Conservation (phyloP, 2,797 vertebrate genomes). For the Astyanax mexicanus region DNA sequence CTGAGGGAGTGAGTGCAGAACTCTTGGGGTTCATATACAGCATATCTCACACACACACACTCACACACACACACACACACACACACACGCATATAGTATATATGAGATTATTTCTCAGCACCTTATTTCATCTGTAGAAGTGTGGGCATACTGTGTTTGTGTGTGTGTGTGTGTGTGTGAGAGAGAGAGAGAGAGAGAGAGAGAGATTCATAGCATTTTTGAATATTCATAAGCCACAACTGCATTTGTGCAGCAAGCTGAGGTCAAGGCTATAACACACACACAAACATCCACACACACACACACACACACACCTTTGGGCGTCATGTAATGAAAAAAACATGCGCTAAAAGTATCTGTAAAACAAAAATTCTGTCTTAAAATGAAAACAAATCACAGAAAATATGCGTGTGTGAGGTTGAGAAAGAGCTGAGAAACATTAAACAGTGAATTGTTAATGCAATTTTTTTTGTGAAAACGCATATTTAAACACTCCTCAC, state of each 20-base stretch:
- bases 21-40: neutral
- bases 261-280: conserved; percentile 3
- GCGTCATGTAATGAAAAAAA: no score
- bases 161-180: conserved; percentile 7
- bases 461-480: no score
- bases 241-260: conserved; percentile 50
- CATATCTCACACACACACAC: neutral
- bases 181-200: no score
- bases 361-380: no score
- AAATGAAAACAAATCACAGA: no score
- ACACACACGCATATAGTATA: neutral
- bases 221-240: conserved; percentile 77
- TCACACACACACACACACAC: neutral
- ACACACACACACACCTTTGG: conserved; percentile 4
- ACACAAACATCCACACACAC: neutral
- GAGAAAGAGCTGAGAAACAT: no score
- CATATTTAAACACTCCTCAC: no score
- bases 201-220: conserved; percentile 70
- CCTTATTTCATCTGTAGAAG: neutral
- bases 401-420: no score
- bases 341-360: no score
- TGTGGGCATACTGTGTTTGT: conserved; percentile 1
- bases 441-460: no score
- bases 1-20: neutral
- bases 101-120: no score